phyloP scores from a whole-genome alignment of 1,140 invertebrate genomes.

The Stegodyphus mimosarum region DNA sequence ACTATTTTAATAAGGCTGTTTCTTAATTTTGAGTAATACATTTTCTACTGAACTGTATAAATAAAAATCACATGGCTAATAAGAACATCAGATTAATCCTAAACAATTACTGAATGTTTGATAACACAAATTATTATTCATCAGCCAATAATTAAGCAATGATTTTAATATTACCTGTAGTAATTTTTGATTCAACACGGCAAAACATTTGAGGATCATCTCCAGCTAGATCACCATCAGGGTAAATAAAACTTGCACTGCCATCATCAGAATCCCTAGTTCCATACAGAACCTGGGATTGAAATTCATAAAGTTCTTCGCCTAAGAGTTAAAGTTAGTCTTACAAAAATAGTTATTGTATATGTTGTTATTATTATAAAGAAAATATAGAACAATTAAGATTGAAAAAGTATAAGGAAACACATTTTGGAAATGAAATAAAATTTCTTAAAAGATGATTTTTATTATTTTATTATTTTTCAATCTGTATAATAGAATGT shows the following conservation, averaged over 20 bases:
- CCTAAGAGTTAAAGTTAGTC: conserved; percentile 72
- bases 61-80: too few relatives aligned
- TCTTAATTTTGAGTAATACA: too few relatives aligned
- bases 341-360: not conserved
- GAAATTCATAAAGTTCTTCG: conserved; percentile 93
- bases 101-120: not conserved
- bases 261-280: conserved; percentile 66
- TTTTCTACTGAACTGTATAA: too few relatives aligned
- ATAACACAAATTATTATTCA: not conserved
- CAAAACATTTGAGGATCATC: conserved; percentile 54
- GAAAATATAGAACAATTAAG: too few relatives aligned
- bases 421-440: too few relatives aligned
- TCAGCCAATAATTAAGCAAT: not conserved
- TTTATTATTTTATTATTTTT: too few relatives aligned
- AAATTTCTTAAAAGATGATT: too few relatives aligned
- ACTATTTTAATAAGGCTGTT: too few relatives aligned
- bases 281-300: conserved; percentile 80
- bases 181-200: conserved; percentile 39
- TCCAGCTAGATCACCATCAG: conserved; percentile 47
- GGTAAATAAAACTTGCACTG: conserved; percentile 63
- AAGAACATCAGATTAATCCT: too few relatives aligned
- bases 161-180: conserved; percentile 20
- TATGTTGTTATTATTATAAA: too few relatives aligned
- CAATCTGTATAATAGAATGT: too few relatives aligned
- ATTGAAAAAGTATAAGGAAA: too few relatives aligned